Evolutionary conservation across 2,113 vertebrate genomes (phyloP).

Genomic region (Cardinalis cardinalis): DNA sequence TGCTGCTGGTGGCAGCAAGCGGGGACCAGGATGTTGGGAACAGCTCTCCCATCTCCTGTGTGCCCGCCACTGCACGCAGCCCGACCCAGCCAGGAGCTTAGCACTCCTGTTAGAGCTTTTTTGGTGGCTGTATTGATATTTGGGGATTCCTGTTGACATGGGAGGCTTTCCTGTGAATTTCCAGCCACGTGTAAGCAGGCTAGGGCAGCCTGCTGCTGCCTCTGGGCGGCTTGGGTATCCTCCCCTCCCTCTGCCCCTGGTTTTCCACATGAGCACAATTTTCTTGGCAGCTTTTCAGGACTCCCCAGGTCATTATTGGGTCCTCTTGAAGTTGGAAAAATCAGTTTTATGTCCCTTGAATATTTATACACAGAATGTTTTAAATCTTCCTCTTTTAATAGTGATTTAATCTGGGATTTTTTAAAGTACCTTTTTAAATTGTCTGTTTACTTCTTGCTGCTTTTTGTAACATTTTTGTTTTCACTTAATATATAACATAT

Average conservation of each 20-base stretch:
- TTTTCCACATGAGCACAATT: background rate
- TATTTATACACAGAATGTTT: background rate
- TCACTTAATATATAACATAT: background rate
- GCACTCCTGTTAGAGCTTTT: background rate
- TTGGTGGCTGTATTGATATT: background rate
- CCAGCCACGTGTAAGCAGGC: background rate
- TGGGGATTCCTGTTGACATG: background rate
- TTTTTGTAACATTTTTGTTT: conserved; percentile 8
- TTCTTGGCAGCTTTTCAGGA: conserved; percentile 25
- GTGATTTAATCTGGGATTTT: background rate
- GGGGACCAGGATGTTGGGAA: fast-evolving
- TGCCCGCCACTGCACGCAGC: background rate
- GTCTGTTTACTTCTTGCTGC: background rate
- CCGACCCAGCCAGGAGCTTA: background rate
- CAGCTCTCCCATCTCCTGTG: fast-evolving
- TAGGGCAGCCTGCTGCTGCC: background rate
- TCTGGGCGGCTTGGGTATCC: background rate
- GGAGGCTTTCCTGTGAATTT: background rate
- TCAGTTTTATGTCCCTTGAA: background rate
- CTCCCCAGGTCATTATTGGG: background rate
- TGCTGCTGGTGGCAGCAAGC: background rate
- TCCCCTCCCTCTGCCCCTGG: background rate
- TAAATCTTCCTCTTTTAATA: background rate
- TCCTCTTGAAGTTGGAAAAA: background rate
- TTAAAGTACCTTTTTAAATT: background rate